Evolutionary conservation across 1,140 invertebrate genomes (phyloP).

Genomic region (Drosophila tristis): DNA sequence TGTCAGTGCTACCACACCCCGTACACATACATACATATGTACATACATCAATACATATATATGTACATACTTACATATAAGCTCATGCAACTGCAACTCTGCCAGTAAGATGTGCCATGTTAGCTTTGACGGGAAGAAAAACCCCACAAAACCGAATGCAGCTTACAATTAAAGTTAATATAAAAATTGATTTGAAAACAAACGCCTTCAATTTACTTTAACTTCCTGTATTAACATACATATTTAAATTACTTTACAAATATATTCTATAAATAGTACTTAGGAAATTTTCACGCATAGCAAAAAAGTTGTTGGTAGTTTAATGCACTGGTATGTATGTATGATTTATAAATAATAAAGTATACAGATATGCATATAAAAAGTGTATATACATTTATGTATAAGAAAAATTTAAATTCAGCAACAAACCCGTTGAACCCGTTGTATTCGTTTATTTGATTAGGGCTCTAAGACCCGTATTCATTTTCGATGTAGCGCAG

Average conservation of each 20-base stretch:
- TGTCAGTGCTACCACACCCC: slow-evolving; percentile 22
- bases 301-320: no score
- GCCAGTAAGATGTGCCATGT: slow-evolving; percentile 51
- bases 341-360: no score
- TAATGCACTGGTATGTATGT: no score
- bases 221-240: slow-evolving; percentile 49
- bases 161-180: slow-evolving; percentile 59
- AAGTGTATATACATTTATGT: slow-evolving; percentile 4
- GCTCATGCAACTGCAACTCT: slow-evolving; percentile 37
- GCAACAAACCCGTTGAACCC: slow-evolving; percentile 62
- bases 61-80: slow-evolving; percentile 16
- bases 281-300: no score
- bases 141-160: slow-evolving; percentile 28
- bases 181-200: slow-evolving; percentile 38
- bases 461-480: slow-evolving; percentile 45
- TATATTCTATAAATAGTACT: no score
- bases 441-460: slow-evolving; percentile 54
- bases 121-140: slow-evolving; percentile 28
- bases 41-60: background rate
- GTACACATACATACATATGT: background rate
- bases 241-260: no score
- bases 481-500: slow-evolving; percentile 32
- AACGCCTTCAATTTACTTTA: slow-evolving; percentile 43
- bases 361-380: background rate
- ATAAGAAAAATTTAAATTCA: slow-evolving; percentile 59